Conservation (phyloP, 2,113 vertebrate species). For the Pelmatolapia mariae region DNA sequence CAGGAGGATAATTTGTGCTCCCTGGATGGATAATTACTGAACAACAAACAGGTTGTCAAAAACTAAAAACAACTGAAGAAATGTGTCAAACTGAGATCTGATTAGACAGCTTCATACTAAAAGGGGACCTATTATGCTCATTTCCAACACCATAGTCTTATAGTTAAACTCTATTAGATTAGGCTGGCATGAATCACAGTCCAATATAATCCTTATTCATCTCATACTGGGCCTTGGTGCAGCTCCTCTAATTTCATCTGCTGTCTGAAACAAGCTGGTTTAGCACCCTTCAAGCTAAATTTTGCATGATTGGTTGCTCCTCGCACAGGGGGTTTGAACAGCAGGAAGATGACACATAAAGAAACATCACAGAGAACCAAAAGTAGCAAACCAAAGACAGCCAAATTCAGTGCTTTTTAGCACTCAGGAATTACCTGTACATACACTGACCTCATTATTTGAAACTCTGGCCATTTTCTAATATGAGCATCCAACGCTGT, state of each 20-base stretch:
- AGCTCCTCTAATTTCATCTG: not conserved
- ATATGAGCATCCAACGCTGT: not conserved
- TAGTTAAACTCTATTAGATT: not conserved
- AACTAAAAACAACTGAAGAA: not conserved
- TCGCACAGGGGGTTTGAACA: not conserved
- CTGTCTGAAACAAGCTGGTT: not conserved
- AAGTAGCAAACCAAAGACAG: not conserved
- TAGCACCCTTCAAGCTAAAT: not conserved
- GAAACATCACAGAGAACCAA: not conserved
- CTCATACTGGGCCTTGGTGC: not conserved
- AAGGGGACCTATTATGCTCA: not conserved
- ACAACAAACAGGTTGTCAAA: not conserved
- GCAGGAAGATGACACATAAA: not conserved
- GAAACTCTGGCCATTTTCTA: not conserved
- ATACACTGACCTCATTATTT: not conserved
- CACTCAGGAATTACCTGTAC: not conserved
- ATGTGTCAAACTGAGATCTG: not conserved
- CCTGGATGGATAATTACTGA: conserved; percentile 11
- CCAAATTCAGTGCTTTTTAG: not conserved
- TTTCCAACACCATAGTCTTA: not conserved
- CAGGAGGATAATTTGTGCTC: conserved; percentile 10
- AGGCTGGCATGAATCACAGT: not conserved
- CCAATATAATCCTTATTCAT: not conserved
- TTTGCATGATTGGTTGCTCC: not conserved
- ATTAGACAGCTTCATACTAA: not conserved